Conservation (phyloP, 2,797 vertebrate species). For the Threskiornis aethiopicus region DNA sequence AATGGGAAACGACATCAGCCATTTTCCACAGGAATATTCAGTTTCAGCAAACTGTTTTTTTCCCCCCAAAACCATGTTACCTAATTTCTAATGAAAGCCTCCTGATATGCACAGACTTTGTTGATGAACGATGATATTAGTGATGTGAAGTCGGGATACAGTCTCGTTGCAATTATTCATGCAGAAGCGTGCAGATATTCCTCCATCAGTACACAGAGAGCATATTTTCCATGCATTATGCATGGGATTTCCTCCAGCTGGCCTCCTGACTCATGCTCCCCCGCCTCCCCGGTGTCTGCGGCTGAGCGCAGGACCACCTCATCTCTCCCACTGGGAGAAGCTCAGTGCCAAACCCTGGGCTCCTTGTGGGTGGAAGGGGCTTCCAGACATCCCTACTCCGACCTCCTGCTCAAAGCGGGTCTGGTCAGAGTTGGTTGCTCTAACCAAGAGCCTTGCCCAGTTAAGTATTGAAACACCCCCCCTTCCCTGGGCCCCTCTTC, state of each 20-base stretch:
- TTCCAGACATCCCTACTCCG: neutral
- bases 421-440: neutral
- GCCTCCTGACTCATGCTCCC: conserved; percentile 1
- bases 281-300: conserved; percentile 17
- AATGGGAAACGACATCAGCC: neutral
- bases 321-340: neutral
- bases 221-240: conserved; percentile 35
- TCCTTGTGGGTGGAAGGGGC: neutral
- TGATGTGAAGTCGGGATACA: neutral
- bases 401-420: neutral
- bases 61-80: neutral
- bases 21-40: neutral
- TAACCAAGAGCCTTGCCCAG: neutral
- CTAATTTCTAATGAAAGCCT: neutral
- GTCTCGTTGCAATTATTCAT: neutral
- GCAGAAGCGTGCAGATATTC: neutral
- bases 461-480: neutral
- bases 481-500: neutral
- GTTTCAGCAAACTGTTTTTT: neutral
- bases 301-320: neutral
- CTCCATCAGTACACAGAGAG: neutral
- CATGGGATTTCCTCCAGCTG: conserved; percentile 49
- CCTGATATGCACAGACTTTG: neutral
- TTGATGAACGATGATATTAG: neutral
- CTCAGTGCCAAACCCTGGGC: neutral